phyloP scores from a whole-genome alignment of 64 coral and sea anemone genomes.

The Acropora tenuis region DNA sequence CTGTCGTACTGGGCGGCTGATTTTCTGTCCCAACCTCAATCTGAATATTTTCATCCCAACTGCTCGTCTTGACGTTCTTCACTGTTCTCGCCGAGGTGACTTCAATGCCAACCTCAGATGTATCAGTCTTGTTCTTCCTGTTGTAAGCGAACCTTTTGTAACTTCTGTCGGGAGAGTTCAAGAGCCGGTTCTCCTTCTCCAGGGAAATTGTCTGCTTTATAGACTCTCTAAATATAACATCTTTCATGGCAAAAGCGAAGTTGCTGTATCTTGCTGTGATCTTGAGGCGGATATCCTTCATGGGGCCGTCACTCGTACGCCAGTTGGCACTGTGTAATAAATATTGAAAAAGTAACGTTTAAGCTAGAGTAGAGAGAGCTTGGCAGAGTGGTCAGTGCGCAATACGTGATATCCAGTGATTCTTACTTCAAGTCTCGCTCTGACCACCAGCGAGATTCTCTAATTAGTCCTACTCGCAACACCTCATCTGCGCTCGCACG shows the following conservation, averaged over 20 bases:
- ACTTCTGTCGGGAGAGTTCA: conserved; percentile 47
- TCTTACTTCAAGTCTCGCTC: too few species aligned
- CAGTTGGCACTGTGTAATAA: not conserved
- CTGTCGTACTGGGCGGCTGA: conserved; percentile 38
- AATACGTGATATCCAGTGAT: too few species aligned
- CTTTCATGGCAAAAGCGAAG: conserved; percentile 60
- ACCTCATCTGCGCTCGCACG: too few species aligned
- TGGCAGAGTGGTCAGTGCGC: too few species aligned
- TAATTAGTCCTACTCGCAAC: too few species aligned
- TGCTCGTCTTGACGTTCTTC: conserved; percentile 31
- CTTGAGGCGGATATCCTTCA: conserved; percentile 50
- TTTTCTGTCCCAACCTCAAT: conserved; percentile 32
- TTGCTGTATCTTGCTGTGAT: conserved; percentile 54
- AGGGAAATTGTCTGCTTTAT: conserved; percentile 19
- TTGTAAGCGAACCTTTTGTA: conserved; percentile 41
- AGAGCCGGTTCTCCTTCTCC: not conserved
- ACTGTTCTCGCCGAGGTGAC: conserved; percentile 42
- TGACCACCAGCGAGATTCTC: too few species aligned
- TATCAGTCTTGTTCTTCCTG: not conserved
- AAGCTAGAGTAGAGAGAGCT: too few species aligned
- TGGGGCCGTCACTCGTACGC: conserved; percentile 27
- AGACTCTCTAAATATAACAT: conserved; percentile 45
- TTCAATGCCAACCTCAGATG: conserved; percentile 24
- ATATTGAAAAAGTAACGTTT: too few species aligned
- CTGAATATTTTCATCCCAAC: conserved; percentile 37